Evolutionary conservation across 2,113 vertebrate species (phyloP).

Genomic region (Climacteris rufus): DNA sequence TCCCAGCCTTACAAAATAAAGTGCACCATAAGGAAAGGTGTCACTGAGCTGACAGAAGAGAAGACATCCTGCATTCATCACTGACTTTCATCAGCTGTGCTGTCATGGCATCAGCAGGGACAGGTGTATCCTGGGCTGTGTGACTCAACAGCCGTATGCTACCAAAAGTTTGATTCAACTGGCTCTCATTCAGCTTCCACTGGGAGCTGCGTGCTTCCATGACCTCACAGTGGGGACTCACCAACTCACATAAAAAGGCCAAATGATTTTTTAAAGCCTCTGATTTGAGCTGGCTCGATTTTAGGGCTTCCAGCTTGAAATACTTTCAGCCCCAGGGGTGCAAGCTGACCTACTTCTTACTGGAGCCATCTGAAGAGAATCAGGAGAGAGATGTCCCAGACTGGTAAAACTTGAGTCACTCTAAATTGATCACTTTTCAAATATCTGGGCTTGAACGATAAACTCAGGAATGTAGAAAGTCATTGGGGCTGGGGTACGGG

Average conservation of each 20-base stretch:
- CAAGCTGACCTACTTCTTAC: neutral
- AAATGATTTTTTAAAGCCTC: neutral
- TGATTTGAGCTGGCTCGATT: neutral
- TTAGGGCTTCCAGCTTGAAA: neutral
- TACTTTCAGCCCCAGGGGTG: neutral
- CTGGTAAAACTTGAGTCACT: neutral
- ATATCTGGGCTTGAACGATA: neutral
- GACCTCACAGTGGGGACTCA: neutral
- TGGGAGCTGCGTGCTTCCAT: neutral
- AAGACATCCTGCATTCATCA: neutral
- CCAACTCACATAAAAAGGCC: neutral
- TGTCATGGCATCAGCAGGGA: neutral
- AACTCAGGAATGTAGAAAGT: neutral
- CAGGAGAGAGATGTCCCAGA: neutral
- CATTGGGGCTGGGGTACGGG: neutral
- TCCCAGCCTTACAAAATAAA: neutral
- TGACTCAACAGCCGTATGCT: neutral
- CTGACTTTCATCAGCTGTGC: neutral
- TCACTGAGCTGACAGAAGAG: neutral
- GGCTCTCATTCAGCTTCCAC: neutral
- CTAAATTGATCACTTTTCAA: neutral
- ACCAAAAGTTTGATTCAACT: neutral
- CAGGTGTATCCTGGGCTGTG: neutral
- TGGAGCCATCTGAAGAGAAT: neutral
- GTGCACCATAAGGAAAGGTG: neutral